Percentiles rank a stretch among this genome's conserved stretches.
Evolutionary conservation across 37 sponge, comb jelly and placozoan species (phyloP).

Genomic region (Beroe ovata): DNA sequence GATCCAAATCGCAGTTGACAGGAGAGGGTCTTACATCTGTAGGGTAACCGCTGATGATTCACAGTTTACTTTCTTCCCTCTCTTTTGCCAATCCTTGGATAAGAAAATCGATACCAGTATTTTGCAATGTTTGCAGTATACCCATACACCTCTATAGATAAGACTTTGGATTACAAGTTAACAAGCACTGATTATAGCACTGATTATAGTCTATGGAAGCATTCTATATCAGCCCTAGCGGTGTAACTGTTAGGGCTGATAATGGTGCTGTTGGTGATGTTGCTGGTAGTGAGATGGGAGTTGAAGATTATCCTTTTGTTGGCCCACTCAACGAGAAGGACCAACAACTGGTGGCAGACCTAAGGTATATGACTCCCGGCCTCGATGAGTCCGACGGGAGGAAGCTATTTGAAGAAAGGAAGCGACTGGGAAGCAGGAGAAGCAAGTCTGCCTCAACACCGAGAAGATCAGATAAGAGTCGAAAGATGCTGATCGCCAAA

Average conservation of each 20-base stretch:
- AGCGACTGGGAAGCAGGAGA: not conserved
- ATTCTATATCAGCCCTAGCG: too few relatives aligned
- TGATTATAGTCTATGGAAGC: too few relatives aligned
- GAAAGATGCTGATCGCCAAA: not conserved
- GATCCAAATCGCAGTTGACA: too few relatives aligned
- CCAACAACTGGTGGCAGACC: not conserved
- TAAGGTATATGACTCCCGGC: not conserved
- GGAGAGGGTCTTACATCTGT: too few relatives aligned
- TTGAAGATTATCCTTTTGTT: not conserved
- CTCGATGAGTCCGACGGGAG: not conserved
- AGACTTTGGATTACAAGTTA: not conserved
- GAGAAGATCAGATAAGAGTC: not conserved
- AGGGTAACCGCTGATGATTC: too few relatives aligned
- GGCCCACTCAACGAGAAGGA: not conserved
- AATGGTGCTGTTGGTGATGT: not conserved
- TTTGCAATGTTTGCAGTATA: too few relatives aligned
- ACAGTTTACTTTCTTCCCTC: too few relatives aligned
- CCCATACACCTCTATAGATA: too few relatives aligned
- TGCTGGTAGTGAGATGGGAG: not conserved
- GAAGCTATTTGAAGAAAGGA: not conserved
- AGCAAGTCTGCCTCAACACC: not conserved
- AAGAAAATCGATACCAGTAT: too few relatives aligned
- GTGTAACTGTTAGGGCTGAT: not conserved
- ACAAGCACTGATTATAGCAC: too few relatives aligned
- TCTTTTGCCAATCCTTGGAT: too few relatives aligned